Base-by-base conservation (phyloP, 1,140 invertebrate species). In the Spodoptera frugiperda region DNA sequence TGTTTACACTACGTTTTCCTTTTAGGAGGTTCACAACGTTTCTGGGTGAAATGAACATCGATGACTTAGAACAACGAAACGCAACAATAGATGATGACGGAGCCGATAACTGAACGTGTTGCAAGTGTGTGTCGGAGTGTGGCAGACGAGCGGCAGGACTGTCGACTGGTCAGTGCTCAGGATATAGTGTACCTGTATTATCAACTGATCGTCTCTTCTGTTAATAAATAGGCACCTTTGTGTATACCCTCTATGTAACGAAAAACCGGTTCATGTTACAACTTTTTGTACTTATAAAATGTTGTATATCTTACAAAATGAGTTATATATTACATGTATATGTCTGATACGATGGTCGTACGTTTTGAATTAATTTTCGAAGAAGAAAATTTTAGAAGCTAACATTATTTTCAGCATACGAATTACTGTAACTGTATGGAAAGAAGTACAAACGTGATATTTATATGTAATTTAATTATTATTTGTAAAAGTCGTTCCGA, bases 401-500 rank as follows among this genome's bases (percentile, higher is more conserved):
- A 90, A 88, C 84, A 90, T 87, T 88, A 84, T 86, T 83, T 71
- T 84, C 84, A 85, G 85, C 84, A 79, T 85, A 77, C 57, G n/a
- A 81, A 78, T 78, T 78, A 78, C 65, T 87, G 90, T 91, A 85
- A 89, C 84, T 83, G 82, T 87, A 89, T 88, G 82, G 87, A 90
- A 88, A 89, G 83, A 91, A 89, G 88, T 91, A 91, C 83, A 91
- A 92, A 92, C 77, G 83, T 89, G 90, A 90, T 90, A 91, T 88
- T 80, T 90, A 86, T 86, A 84, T 85, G 84, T 89, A 87, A 87
- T 89, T 87, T 89, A 84, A 84, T 87, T 88, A 87, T 81, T 92
- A 88, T 81, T 92, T 91, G 90, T 93, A 93, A 90, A 93, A 89
- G 87, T 93, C 87, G 85, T 87, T 92, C 85, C 87, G 89, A 92